These are phyloP conservation scores for Sycobia sp. DNA, from an alignment of 1,140 invertebrate species.

Conservation along the genomic window DNA sequence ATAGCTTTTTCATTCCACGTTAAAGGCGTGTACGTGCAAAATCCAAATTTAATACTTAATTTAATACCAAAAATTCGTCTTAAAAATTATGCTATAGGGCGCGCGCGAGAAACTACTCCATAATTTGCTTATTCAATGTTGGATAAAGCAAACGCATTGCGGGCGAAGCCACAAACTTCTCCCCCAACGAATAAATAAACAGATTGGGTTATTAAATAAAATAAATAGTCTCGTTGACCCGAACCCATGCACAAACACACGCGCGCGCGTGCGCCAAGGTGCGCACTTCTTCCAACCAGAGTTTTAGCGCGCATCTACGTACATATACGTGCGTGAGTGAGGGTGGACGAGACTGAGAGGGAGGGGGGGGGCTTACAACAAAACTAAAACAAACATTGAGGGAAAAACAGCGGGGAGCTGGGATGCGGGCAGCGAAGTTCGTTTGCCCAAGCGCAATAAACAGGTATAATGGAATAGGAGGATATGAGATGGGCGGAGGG, in stretches of 20 bases:
- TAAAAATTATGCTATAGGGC: too few species aligned
- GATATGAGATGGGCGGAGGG: background rate
- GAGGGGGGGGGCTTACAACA: background rate
- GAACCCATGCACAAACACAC: background rate
- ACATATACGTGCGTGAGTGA: background rate
- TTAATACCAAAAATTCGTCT: too few species aligned
- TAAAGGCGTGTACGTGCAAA: too few species aligned
- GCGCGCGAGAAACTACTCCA: too few species aligned
- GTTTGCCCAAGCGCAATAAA: slow-evolving; percentile 33
- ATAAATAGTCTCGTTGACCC: background rate
- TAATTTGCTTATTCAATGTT: too few species aligned
- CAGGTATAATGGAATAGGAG: slow-evolving; percentile 36
- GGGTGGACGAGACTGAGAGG: background rate
- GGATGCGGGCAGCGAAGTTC: slow-evolving; percentile 13
- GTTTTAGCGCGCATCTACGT: background rate
- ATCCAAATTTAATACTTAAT: too few species aligned
- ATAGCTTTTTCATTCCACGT: too few species aligned
- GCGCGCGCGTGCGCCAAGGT: background rate
- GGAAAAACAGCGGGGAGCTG: background rate
- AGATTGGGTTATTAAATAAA: slow-evolving; percentile 25
- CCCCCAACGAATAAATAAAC: slow-evolving; percentile 29
- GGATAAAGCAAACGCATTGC: too few species aligned
- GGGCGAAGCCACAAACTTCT: too few species aligned
- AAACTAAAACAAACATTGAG: background rate
- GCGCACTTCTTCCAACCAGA: background rate